Percentiles rank a stretch among this genome's conserved stretches.
phyloP scores from a whole-genome alignment of 2,113 vertebrate species.

The Colistium nudipinnis region DNA sequence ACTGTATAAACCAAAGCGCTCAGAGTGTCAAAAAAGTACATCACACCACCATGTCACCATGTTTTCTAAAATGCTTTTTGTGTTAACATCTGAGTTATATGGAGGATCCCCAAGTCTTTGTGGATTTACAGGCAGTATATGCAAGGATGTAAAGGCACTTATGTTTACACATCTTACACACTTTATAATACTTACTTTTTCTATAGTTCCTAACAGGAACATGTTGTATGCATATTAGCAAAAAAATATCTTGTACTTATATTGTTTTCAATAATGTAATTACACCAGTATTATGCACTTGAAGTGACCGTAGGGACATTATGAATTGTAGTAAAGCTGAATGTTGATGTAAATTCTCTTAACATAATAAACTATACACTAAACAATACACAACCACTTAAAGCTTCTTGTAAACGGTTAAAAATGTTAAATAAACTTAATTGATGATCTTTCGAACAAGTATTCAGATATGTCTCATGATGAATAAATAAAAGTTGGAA shows the following conservation, averaged over 20 bases:
- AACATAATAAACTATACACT: constrained; percentile 43
- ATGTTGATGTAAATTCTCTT: constrained; percentile 65
- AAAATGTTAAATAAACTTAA: constrained; percentile 31
- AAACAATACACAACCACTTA: constrained; percentile 19
- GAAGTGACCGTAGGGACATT: constrained; percentile 63
- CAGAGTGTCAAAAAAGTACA: neutral
- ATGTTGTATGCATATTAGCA: constrained; percentile 32
- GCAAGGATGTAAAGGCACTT: constrained; percentile 64
- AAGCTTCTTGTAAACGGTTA: constrained; percentile 50
- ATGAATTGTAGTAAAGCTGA: constrained; percentile 67
- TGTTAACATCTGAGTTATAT: constrained; percentile 6
- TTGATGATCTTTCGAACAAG: constrained; percentile 47
- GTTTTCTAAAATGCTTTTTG: constrained; percentile 24
- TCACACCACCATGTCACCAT: neutral
- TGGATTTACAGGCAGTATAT: constrained; percentile 57
- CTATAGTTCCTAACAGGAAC: constrained; percentile 22
- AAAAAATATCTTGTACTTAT: constrained; percentile 10
- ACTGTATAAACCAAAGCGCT: constrained; percentile 20
- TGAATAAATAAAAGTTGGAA: constrained; percentile 69
- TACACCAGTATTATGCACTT: constrained; percentile 70
- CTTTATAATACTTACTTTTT: constrained; percentile 47
- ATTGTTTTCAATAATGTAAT: constrained; percentile 52
- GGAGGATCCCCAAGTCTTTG: constrained; percentile 20
- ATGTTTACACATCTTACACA: constrained; percentile 49
- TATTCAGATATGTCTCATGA: constrained; percentile 63